These are phyloP conservation scores for Maccullochella peelii DNA, from an alignment of 2,113 vertebrate species.

Conservation along the genomic window DNA sequence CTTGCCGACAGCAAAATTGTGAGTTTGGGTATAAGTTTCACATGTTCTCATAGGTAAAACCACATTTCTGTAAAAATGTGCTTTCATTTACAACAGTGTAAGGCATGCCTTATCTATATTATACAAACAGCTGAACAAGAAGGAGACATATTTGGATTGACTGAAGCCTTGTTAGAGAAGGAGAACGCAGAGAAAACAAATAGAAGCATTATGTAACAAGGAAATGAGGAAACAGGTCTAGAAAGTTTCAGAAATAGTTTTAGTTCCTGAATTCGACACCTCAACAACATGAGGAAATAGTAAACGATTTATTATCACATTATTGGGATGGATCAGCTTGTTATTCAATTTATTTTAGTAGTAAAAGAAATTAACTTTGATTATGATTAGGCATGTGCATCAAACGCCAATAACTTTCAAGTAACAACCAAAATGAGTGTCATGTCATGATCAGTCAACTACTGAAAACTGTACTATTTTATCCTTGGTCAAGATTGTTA, in stretches of 20 bases:
- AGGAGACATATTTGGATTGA: neutral
- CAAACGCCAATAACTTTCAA: neutral
- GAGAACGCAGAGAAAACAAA: neutral
- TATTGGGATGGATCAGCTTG: neutral
- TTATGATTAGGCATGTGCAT: neutral
- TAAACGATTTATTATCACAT: neutral
- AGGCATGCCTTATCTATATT: neutral
- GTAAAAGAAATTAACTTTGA: neutral
- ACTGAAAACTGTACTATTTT: neutral
- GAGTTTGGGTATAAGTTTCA: neutral
- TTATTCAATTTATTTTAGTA: neutral
- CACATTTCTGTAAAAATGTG: neutral
- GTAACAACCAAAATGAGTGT: neutral
- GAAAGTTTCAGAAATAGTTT: constrained; percentile 15
- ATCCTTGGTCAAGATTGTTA: neutral
- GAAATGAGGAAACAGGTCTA: constrained; percentile 17
- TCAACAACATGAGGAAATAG: constrained; percentile 39
- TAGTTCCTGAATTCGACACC: constrained; percentile 25
- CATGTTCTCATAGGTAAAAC: neutral
- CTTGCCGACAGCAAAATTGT: neutral
- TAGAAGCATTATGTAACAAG: neutral
- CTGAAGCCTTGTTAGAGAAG: neutral
- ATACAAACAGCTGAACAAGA: neutral
- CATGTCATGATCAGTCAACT: too few species aligned
- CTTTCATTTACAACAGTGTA: neutral